Base-by-base conservation (phyloP, 2,888 invertebrate species). In the Rotaria socialis region DNA sequence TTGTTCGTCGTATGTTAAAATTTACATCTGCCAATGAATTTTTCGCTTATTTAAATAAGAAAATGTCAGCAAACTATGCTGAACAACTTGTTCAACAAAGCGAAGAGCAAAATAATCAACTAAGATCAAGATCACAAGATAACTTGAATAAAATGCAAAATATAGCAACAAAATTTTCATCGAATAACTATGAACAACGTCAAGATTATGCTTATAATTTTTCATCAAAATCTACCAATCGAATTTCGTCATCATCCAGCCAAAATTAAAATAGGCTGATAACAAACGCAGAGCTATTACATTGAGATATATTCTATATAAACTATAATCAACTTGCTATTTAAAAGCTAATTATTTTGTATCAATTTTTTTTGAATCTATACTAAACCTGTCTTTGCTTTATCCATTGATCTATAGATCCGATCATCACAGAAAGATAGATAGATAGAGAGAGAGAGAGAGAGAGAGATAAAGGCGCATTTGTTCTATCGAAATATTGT, bases 1-100 rank as follows among this genome's bases (percentile, higher is more conserved):
- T 85, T 16, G 85, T 84, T 84, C 55, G 86, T 85, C 75, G 75
- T 47, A 86, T 86, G 67, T 60, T 86, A 35, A 67, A 85, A 85
- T 86, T 86, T 56, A 24, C 75, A 14, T 75, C 85, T 14, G 22
- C 11, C 11, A 24, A 84, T 27, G 86, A 86, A 24, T 86, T 75
- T 85, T 85, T 85, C 22, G 56, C 55, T 22, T 86, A 86, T 85
- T 80, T 86, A 52, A 75, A 24, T 47, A 41, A 85, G 1, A 86
- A 86, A 52, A 58, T 86, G 56, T 58, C 85, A 27, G 4, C 75
- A 0, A 56, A 27, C 24, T 19, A 75, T 10, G 85, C 86, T 5
- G 43, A 86, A 35, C 35, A 75, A 75, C 35, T 86, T 16, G 75
- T 74, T 19, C 67, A 19, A 67, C 11, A 80, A 80, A 43, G 47